phyloP scores from a whole-genome alignment of 2,113 vertebrate species.

The Mustelus asterias region DNA sequence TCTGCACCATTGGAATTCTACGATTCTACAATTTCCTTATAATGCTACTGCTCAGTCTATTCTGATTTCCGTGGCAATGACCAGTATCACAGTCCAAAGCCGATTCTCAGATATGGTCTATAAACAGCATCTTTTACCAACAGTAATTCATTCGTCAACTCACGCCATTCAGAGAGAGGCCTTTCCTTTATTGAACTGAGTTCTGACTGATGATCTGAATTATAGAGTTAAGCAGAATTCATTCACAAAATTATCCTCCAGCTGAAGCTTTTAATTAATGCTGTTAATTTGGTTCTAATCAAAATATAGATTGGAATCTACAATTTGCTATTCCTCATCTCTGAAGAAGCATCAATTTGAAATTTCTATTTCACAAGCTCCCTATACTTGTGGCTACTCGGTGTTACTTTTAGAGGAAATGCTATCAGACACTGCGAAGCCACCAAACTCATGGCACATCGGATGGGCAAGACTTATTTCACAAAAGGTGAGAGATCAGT shows the following conservation, averaged over 20 bases:
- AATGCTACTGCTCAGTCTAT: neutral
- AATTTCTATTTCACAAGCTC: neutral
- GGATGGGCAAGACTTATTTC: neutral
- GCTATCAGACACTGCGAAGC: neutral
- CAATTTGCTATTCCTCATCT: neutral
- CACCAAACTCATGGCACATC: neutral
- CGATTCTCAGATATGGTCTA: neutral
- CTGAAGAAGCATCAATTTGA: neutral
- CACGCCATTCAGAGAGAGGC: neutral
- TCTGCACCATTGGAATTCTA: too few species aligned
- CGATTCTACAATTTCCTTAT: too few species aligned
- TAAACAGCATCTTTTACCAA: neutral
- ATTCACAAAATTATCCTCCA: neutral
- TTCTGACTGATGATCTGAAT: neutral
- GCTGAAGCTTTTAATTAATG: neutral
- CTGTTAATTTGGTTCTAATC: neutral
- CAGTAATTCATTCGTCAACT: neutral
- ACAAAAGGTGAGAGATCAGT: neutral
- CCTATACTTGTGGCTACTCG: neutral
- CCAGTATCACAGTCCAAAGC: neutral
- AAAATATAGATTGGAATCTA: neutral
- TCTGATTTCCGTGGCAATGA: neutral
- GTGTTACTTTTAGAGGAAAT: neutral
- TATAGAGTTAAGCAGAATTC: neutral
- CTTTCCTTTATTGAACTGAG: neutral